Evolutionary conservation across 2,797 vertebrate species (phyloP).

Genomic region (Pipistrellus pipistrellus): DNA sequence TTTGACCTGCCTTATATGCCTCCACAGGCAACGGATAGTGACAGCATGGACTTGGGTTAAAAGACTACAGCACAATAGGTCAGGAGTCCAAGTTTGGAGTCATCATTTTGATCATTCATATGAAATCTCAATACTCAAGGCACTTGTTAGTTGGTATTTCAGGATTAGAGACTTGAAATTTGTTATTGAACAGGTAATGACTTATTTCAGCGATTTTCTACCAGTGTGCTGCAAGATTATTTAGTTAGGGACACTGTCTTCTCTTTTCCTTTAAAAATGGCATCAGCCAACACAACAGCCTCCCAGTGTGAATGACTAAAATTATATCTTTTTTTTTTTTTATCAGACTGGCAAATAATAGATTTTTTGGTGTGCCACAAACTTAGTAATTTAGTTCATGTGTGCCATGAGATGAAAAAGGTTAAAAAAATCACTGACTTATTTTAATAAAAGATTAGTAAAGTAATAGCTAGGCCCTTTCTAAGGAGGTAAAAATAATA

Average conservation of each 20-base stretch:
- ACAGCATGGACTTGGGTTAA: neutral
- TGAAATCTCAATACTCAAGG: neutral
- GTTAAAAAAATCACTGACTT: neutral
- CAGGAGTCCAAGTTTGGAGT: neutral
- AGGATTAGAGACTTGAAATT: conserved; percentile 21
- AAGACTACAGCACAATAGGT: neutral
- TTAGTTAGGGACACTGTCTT: neutral
- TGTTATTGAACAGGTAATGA: neutral
- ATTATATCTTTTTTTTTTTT: neutral
- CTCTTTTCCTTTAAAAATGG: neutral
- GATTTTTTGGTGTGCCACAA: neutral
- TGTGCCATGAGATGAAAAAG: neutral
- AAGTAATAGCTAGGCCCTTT: neutral
- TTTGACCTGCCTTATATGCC: neutral
- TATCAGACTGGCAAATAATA: neutral
- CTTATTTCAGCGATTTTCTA: neutral
- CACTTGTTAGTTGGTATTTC: neutral
- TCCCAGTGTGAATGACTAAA: neutral
- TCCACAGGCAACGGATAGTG: neutral
- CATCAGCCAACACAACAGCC: neutral
- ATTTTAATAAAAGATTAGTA: conserved; percentile 37
- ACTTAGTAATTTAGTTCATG: neutral
- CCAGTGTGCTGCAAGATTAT: neutral
- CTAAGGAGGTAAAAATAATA: conserved; percentile 10
- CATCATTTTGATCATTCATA: neutral